Conservation (phyloP, 2,113 vertebrate genomes). For the Gyps fulvus region DNA sequence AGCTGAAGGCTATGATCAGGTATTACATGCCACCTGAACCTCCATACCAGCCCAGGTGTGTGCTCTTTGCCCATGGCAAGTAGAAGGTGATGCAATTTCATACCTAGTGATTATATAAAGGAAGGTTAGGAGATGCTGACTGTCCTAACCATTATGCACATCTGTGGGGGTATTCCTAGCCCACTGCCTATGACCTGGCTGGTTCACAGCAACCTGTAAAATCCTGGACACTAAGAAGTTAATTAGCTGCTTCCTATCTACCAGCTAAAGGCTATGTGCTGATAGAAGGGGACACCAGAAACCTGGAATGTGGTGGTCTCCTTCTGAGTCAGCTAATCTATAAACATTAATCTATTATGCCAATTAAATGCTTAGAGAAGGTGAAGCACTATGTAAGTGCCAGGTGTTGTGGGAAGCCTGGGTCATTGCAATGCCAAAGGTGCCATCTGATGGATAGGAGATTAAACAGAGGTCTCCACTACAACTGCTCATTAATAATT, state of each 20-base stretch:
- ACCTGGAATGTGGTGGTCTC: neutral
- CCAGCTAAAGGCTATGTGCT: neutral
- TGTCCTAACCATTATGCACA: neutral
- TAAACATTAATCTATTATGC: conserved; percentile 48
- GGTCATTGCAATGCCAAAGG: conserved; percentile 16
- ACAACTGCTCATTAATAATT: conserved; percentile 47
- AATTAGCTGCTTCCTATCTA: neutral
- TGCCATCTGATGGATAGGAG: conserved; percentile 42
- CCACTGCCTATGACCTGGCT: neutral
- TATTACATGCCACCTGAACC: neutral
- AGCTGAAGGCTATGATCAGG: neutral
- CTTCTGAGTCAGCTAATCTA: conserved; percentile 33
- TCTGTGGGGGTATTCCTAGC: neutral
- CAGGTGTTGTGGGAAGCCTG: conserved; percentile 42
- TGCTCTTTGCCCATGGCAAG: neutral
- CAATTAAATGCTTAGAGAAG: conserved; percentile 42
- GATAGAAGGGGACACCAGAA: neutral
- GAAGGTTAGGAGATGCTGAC: neutral
- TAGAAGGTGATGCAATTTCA: neutral
- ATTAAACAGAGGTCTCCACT: conserved; percentile 33
- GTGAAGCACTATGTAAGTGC: conserved; percentile 2
- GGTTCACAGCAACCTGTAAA: neutral
- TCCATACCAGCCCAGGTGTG: neutral
- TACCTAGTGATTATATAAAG: neutral
- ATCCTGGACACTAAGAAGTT: neutral